A percentile compares a stretch with the other conserved stretches of the same genome.
Conservation (phyloP, 2,113 vertebrate genomes). For the Actinemys pallida region DNA sequence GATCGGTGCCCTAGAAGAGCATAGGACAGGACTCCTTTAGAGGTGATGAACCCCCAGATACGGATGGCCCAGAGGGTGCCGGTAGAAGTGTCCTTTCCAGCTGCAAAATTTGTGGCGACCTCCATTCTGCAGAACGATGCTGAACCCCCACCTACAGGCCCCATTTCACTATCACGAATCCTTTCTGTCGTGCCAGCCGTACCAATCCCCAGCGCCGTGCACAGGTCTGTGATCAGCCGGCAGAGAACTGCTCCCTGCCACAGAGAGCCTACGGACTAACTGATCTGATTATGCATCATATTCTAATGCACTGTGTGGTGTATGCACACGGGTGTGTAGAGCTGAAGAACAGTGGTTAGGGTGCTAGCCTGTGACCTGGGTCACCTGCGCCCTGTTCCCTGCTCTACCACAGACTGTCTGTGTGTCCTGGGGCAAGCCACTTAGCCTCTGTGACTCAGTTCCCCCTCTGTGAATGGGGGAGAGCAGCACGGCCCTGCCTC, state of each 20-base stretch:
- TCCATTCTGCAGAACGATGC: not conserved
- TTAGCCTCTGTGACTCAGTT: not conserved
- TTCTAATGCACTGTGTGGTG: not conserved
- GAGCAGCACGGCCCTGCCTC: not conserved
- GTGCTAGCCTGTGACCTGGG: no score
- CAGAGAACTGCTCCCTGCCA: not conserved
- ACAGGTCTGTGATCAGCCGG: no score
- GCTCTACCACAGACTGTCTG: not conserved
- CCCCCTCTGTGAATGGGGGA: not conserved
- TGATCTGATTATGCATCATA: not conserved
- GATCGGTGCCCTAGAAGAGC: rapidly evolving
- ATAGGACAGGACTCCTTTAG: not conserved
- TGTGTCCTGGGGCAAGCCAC: not conserved
- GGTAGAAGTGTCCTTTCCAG: not conserved
- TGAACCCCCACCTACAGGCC: no score
- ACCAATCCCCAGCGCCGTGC: no score
- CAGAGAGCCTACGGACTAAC: not conserved
- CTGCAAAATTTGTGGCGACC: not conserved
- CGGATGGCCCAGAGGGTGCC: not conserved
- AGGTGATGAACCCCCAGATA: not conserved
- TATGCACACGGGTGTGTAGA: not conserved
- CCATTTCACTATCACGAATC: not conserved
- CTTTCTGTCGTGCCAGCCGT: not conserved
- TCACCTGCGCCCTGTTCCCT: no score
- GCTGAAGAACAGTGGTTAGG: not conserved